Conservation (phyloP, 2,888 invertebrate genomes). For the Rhorus exstirpatorius region DNA sequence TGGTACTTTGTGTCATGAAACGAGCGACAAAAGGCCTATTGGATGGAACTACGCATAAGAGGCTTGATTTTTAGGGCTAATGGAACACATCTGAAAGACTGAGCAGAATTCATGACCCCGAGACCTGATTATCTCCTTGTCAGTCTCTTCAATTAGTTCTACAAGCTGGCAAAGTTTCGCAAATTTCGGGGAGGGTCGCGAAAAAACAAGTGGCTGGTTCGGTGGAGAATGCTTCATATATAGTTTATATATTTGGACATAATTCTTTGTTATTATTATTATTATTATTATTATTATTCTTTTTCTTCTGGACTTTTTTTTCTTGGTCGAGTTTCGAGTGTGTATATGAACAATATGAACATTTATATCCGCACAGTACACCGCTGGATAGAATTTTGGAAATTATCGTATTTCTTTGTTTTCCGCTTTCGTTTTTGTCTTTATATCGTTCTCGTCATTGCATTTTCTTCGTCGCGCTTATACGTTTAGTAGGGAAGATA, state of each 20-base stretch:
- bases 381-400: slow-evolving; percentile 48
- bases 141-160: too few relatives aligned
- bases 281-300: slow-evolving; percentile 24
- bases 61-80: too few relatives aligned
- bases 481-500: slow-evolving; percentile 54
- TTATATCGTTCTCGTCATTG: slow-evolving; percentile 21
- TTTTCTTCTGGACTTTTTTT: slow-evolving; percentile 58
- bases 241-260: slow-evolving; percentile 61
- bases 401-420: slow-evolving; percentile 32
- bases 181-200: too few relatives aligned
- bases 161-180: too few relatives aligned
- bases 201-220: too few relatives aligned
- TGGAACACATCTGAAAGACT: too few relatives aligned
- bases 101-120: too few relatives aligned
- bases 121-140: too few relatives aligned
- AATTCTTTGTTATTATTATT: slow-evolving; percentile 49
- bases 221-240: too few relatives aligned
- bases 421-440: slow-evolving; percentile 14
- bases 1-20: too few relatives aligned
- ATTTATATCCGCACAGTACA: slow-evolving; percentile 65
- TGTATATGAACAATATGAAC: slow-evolving; percentile 61
- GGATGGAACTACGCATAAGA: too few relatives aligned
- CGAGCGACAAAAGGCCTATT: too few relatives aligned
- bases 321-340: slow-evolving; percentile 69
- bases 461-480: slow-evolving; percentile 39